These are phyloP conservation scores for Drosophila saltans DNA, from an alignment of 1,140 invertebrate genomes.

Conservation along the genomic window DNA sequence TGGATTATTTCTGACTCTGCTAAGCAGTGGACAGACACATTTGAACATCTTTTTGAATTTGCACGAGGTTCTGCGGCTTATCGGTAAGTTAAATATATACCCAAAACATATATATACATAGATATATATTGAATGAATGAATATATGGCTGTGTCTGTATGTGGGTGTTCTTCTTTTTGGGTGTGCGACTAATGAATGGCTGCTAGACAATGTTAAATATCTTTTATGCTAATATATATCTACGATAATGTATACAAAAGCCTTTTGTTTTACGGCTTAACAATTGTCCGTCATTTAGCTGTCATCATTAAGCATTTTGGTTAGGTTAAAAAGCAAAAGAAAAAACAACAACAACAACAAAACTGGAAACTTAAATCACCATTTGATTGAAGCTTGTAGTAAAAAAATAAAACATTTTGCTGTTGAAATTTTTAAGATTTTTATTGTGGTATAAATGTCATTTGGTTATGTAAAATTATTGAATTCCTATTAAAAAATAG, in stretches of 20 bases:
- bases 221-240: neutral
- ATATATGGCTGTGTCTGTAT: conserved; percentile 5
- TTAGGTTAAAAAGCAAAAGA: neutral
- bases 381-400: neutral
- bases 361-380: neutral
- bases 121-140: conserved; percentile 21
- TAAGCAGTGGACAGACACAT: conserved; percentile 63
- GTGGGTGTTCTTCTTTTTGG: neutral
- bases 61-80: conserved; percentile 83
- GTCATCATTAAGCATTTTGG: neutral
- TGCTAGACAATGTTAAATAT: neutral
- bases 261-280: conserved; percentile 2
- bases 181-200: neutral
- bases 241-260: conserved; percentile 9
- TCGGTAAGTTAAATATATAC: conserved; percentile 74
- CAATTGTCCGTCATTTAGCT: conserved; percentile 3
- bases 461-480: too few relatives aligned
- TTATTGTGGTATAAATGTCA: neutral
- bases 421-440: neutral
- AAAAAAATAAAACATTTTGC: neutral
- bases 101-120: neutral
- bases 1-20: conserved; percentile 74
- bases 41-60: conserved; percentile 83
- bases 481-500: too few relatives aligned
- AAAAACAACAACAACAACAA: too few relatives aligned